These are phyloP conservation scores for Cynaeus angustus DNA, from an alignment of 2,888 invertebrate genomes.

Conservation along the genomic window DNA sequence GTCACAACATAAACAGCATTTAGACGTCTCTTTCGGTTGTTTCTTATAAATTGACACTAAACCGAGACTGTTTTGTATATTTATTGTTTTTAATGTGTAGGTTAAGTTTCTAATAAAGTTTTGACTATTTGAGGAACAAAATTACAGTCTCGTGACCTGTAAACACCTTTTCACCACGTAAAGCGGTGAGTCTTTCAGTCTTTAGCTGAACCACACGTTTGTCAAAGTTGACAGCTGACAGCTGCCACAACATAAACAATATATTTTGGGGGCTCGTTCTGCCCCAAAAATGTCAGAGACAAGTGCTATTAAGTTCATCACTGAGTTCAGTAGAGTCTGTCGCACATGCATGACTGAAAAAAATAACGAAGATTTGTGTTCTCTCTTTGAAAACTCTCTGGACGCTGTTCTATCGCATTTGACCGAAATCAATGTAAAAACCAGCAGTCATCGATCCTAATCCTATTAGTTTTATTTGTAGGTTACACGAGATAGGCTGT, in stretches of 20 bases:
- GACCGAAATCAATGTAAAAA: conserved; percentile 40
- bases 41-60: conserved; percentile 44
- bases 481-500: conserved; percentile 63
- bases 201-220: too few relatives aligned
- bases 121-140: too few relatives aligned
- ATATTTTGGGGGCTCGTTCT: background rate
- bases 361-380: conserved; percentile 60
- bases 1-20: too few relatives aligned
- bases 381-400: conserved; percentile 60
- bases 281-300: conserved; percentile 17
- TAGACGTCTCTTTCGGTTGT: too few relatives aligned
- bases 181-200: too few relatives aligned
- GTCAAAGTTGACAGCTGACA: too few relatives aligned
- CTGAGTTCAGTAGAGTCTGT: conserved; percentile 64
- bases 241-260: background rate
- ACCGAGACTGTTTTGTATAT: conserved; percentile 32
- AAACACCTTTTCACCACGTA: too few relatives aligned
- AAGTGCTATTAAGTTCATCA: conserved; percentile 32
- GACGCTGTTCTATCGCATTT: conserved; percentile 29
- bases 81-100: conserved; percentile 18
- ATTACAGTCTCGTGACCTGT: too few relatives aligned
- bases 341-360: conserved; percentile 66
- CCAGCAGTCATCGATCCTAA: background rate
- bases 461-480: conserved; percentile 52
- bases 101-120: background rate